These are phyloP conservation scores for Homalodisca vitripennis DNA, from an alignment of 1,140 invertebrate species.

Conservation along the genomic window DNA sequence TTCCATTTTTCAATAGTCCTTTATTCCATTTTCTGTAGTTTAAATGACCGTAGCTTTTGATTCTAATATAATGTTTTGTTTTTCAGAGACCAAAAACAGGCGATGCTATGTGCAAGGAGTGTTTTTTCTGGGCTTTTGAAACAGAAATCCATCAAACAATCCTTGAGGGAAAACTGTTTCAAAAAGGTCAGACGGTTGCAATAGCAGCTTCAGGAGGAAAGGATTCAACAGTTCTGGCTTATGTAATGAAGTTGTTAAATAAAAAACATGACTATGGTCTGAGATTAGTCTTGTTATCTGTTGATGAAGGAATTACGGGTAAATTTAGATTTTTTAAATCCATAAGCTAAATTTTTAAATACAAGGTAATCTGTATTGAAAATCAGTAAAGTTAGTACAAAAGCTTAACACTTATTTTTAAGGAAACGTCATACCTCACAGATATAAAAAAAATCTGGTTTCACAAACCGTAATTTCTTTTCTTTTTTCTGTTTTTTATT, in stretches of 20 bases:
- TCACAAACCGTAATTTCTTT: no score
- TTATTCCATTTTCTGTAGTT: slow-evolving; percentile 23
- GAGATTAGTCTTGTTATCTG: slow-evolving; percentile 89
- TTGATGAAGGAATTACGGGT: slow-evolving; percentile 97
- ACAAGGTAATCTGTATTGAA: no score
- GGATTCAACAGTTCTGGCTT: slow-evolving; percentile 96
- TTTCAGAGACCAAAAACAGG: slow-evolving; percentile 85
- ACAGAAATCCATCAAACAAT: slow-evolving; percentile 97
- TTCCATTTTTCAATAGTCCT: slow-evolving; percentile 36
- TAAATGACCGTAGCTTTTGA: slow-evolving; percentile 28
- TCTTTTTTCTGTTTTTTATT: no score
- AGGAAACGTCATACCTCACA: no score
- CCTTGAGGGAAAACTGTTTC: slow-evolving; percentile 78
- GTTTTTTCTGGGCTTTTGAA: slow-evolving; percentile 94
- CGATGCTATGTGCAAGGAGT: slow-evolving; percentile 91
- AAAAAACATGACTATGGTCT: slow-evolving; percentile 89
- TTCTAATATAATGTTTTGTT: slow-evolving; percentile 34
- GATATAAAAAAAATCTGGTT: no score
- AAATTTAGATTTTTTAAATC: no score
- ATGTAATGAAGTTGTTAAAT: slow-evolving; percentile 90
- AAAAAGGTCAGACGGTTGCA: slow-evolving; percentile 83
- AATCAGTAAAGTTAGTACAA: no score
- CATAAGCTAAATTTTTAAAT: no score
- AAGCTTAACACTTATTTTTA: no score
- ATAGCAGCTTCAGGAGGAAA: slow-evolving; percentile 98